Conservation (phyloP, 2,113 vertebrate species). For the Myiozetetes cayanensis region DNA sequence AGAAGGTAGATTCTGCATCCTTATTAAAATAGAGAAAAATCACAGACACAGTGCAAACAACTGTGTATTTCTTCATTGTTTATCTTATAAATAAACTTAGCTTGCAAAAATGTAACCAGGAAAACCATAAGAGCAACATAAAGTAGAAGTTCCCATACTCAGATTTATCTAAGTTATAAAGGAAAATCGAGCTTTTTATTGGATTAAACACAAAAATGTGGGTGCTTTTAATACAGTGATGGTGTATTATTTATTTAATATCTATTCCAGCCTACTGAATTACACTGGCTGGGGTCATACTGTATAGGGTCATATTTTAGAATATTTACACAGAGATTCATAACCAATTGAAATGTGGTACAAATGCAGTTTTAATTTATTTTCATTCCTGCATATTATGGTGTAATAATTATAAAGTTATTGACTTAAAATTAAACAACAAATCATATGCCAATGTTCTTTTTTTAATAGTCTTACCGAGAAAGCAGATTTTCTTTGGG, state of each 20-base stretch:
- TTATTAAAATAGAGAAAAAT: slow-evolving; percentile 62
- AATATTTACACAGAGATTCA: not conserved
- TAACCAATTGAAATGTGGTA: not conserved
- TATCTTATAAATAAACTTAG: not conserved
- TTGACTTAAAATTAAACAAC: not conserved
- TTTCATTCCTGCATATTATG: not conserved
- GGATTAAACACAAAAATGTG: not conserved
- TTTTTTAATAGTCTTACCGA: not conserved
- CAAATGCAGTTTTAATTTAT: not conserved
- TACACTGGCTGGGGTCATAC: not conserved
- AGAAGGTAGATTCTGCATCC: slow-evolving; percentile 49
- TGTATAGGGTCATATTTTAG: not conserved
- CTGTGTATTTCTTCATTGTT: slow-evolving; percentile 51
- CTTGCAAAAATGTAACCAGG: not conserved
- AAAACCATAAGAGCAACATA: not conserved
- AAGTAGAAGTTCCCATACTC: not conserved
- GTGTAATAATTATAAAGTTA: not conserved
- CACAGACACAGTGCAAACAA: slow-evolving; percentile 41
- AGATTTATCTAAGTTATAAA: not conserved
- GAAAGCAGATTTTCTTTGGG: not conserved
- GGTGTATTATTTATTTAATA: not conserved
- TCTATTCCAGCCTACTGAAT: not conserved
- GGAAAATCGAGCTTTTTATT: not conserved
- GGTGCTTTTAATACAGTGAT: not conserved
- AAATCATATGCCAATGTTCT: not conserved